Evolutionary conservation across 2,888 invertebrate species (phyloP).

Genomic region (Chrysopilus asiliformis): DNA sequence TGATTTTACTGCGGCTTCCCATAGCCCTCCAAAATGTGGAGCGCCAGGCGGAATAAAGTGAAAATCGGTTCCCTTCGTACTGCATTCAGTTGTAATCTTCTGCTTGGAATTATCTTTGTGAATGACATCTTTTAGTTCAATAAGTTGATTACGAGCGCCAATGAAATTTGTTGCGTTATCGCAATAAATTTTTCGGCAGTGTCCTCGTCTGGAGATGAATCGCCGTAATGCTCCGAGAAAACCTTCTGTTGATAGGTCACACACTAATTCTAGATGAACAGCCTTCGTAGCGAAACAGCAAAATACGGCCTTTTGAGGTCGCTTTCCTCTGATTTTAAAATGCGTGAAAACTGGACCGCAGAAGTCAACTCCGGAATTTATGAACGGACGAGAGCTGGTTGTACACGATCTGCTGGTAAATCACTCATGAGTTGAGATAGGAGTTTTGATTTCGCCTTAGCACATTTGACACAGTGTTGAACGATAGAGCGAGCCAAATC

Average conservation of each 20-base stretch:
- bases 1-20: no score
- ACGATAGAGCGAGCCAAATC: constrained; percentile 1
- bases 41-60: not conserved
- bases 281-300: constrained; percentile 8
- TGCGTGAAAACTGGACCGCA: constrained; percentile 3
- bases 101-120: not conserved
- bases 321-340: not conserved
- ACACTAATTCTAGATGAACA: constrained; percentile 9
- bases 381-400: constrained; percentile 4
- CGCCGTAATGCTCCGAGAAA: constrained; percentile 8
- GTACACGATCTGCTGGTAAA: constrained; percentile 3
- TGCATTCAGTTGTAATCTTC: not conserved
- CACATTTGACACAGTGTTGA: constrained; percentile 9
- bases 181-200: constrained; percentile 2
- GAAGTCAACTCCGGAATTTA: constrained; percentile 4
- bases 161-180: constrained; percentile 9
- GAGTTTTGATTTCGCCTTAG: constrained; percentile 8
- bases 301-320: constrained; percentile 6
- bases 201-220: constrained; percentile 7
- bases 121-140: not conserved
- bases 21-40: no score
- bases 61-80: not conserved
- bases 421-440: constrained; percentile 5
- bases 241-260: constrained; percentile 2
- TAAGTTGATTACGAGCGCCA: constrained; percentile 2